Evolutionary conservation across 2,888 invertebrate species (phyloP), one percentile per base, ranked within the genome.

Genomic region (Limnephilus marmoratus): DNA sequence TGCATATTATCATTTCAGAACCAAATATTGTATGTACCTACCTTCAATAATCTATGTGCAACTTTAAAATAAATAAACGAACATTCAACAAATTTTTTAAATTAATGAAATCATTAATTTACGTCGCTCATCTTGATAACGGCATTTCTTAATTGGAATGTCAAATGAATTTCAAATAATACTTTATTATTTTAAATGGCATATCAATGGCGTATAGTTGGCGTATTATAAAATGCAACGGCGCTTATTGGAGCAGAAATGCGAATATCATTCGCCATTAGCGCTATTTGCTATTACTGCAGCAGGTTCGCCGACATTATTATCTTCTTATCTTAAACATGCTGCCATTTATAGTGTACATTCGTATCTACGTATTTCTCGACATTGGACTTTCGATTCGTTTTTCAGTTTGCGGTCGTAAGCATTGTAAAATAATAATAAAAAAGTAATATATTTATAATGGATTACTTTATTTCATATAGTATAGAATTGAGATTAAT

Each of bases 231-330:
- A 34, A 86, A 86, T 86, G 80, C 37, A 80, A 12, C n/a, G 34
- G 68, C 34, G 53, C n/a, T 86, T 87, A 91, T 89, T 89, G 53
- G 91, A 91, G 91, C 89, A 89, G 91, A 91, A 91, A 91, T 85
- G 68, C 37, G 91, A 89, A 91, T 83, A 89, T 83, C 24, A 89
- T 89, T 85, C 89, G 68, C 68, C 68, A 68, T 68, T 53, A 41
- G 81, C 91, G 80, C 29, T 49, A 87, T 53, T 53, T 68, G 68
- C 68, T 68, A 49, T 53, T 53, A 53, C 53, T 85, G 53, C n/a
- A 83, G 82, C 24, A 68, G 82, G 81, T 49, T 53, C 82, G 12
- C 81, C 29, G 91, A 91, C 83, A 86, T 68, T 89, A 90, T 90
- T 68, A 68, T 68, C 68, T 68, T 68, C 68, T 24, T 68, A 68